A percentile compares a stretch with the other conserved stretches of the same genome.
Evolutionary conservation across 2,888 invertebrate species (phyloP).

Genomic region (Hedya salicella): DNA sequence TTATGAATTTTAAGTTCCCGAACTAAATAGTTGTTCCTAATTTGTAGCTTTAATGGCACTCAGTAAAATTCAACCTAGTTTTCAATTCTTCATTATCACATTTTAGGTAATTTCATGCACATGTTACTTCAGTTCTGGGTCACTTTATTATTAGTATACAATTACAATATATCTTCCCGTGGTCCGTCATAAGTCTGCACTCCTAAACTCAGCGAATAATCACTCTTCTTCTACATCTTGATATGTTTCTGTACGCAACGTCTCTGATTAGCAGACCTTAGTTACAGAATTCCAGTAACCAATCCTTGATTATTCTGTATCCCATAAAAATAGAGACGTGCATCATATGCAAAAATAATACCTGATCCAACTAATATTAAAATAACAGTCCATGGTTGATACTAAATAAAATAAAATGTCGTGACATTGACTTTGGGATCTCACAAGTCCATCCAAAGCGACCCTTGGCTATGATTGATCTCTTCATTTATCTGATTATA

Average conservation of each 20-base stretch:
- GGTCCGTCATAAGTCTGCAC: neutral
- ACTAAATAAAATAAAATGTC: too few species aligned
- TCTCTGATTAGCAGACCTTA: neutral
- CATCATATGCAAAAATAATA: too few species aligned
- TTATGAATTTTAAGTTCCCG: neutral
- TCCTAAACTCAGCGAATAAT: neutral
- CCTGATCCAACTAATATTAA: too few species aligned
- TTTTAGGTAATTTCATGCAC: neutral
- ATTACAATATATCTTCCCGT: neutral
- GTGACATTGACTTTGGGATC: too few species aligned
- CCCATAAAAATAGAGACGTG: too few species aligned
- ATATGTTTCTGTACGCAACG: neutral
- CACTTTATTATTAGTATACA: neutral
- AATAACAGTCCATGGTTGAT: too few species aligned
- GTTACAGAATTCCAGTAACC: too few species aligned
- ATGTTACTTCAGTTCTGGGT: neutral
- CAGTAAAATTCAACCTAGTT: conserved; percentile 16
- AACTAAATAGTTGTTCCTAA: neutral
- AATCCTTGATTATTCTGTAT: too few species aligned
- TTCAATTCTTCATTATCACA: neutral
- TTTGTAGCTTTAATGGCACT: conserved; percentile 3
- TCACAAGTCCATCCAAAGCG: too few species aligned
- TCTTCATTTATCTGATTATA: too few species aligned
- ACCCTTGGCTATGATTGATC: too few species aligned
- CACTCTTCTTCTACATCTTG: neutral